Evolutionary conservation across 1,140 invertebrate genomes (phyloP), one percentile per base, ranked within the genome.

Genomic region (Nebria ingens): DNA sequence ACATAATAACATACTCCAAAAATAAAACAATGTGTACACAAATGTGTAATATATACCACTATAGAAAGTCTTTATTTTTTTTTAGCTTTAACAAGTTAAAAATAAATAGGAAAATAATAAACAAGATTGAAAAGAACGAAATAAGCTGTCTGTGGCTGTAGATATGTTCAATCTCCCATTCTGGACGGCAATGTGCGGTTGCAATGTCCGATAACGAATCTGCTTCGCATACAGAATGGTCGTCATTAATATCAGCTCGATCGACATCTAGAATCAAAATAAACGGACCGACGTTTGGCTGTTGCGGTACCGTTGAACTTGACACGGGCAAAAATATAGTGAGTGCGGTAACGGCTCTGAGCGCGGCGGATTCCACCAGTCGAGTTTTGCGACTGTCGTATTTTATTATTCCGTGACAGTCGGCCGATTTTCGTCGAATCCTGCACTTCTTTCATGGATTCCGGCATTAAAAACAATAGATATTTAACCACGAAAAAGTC

Each of bases 181-280:
- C 9, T 4, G 15, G 3, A 45, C 40, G 40, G 9, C 40, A 11
- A 9, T 45, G 40, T 45, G 3, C 15, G 4, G 9, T 12, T 17
- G 9, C 9, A 45, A 45, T 17, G 15, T 45, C 17, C 40, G 40
- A 45, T 45, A 45, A 45, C 17, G 40, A 45, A 11, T 45, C 40
- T 45, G 40, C 40, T 45, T 45, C 6, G 40, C 9, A 45, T 45
- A 45, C 40, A 45, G 40, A 45, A 17, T 17, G 15, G 40, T 17
- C 17, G 40, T 45, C 40, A 45, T 45, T 45, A 45, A 45, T 45
- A 45, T 45, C 40, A 45, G 40, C 15, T 17, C 40, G 9, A 45
- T 45, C 40, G 40, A 45, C 40, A 45, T 45, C 6, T 45, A 17
- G 40, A 45, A 45, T 45, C 40, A 45, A 45, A 45, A 45, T 17